phyloP scores from a whole-genome alignment of 2,797 vertebrate species.

The Amniataba percoides region DNA sequence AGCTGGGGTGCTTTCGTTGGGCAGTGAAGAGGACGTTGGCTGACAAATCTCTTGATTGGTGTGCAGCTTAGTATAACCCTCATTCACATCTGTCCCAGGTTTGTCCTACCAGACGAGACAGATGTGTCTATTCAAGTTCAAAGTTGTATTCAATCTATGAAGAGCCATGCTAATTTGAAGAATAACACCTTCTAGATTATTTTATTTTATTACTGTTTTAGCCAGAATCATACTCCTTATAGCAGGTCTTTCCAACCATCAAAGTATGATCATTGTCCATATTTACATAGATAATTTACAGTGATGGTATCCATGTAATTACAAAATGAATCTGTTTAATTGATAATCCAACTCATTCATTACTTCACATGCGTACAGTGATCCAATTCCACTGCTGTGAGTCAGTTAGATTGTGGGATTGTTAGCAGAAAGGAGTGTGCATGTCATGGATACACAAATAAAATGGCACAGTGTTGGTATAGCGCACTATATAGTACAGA shows the following conservation, averaged over 20 bases:
- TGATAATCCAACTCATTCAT: too few relatives aligned
- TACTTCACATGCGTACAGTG: too few relatives aligned
- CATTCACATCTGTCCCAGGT: constrained; percentile 22
- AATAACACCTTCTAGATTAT: neutral
- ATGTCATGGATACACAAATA: neutral
- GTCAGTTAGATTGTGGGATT: too few relatives aligned
- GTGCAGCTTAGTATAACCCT: constrained; percentile 41
- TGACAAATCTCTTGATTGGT: constrained; percentile 51
- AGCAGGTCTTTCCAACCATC: neutral
- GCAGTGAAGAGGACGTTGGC: constrained; percentile 64
- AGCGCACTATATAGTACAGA: neutral
- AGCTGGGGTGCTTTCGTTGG: constrained; percentile 65
- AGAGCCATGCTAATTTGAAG: neutral
- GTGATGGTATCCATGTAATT: too few relatives aligned
- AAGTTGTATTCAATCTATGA: neutral
- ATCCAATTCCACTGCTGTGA: too few relatives aligned
- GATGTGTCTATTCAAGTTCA: neutral
- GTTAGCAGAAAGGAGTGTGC: too few relatives aligned
- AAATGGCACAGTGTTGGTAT: neutral
- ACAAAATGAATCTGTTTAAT: neutral
- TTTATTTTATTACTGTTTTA: neutral
- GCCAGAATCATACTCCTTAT: neutral
- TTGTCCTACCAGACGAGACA: neutral
- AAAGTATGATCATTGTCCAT: neutral
- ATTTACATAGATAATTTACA: neutral